Base-by-base conservation (phyloP, 1,140 invertebrate species). In the Calliphora vicina region DNA sequence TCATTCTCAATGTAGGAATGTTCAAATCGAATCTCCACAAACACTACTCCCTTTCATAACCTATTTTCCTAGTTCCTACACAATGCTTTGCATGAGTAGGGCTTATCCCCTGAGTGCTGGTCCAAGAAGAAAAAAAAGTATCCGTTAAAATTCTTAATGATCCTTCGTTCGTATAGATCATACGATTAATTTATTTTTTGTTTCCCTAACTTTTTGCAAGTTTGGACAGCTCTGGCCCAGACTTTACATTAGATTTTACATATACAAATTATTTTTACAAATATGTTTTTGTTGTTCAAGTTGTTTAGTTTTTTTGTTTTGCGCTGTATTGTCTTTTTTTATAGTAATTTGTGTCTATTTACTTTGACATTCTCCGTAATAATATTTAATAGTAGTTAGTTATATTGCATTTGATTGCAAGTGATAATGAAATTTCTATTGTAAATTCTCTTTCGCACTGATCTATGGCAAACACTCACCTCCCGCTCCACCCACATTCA, bases 341-440 rank as follows among this genome's bases (percentile, higher is more conserved):
- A 17, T n/a, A n/a, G 5, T n/a, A 35, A 35, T 35, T 35, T 35
- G 35, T 35, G 10, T 42, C 6, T 76, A 20, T 78, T 78, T 45
- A 25, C 20, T 78, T 78, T 45, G 29, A 13, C 45, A 50, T 50
- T 50, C 17, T 50, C 45, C 17, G 45, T 35, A 35, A 35, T 35
- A 35, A 35, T 35, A 35, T 35, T 35, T 35, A 35, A 35, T 35
- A 35, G 35, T 35, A 35, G 72, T 35, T n/a, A 35, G 8, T 74
- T 35, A 74, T 15, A 76, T 45, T 78, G 9, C 74, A 78, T 78
- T 78, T 78, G 74, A 78, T 78, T 78, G 74, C 74, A 78, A 45
- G n/a, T 78, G 74, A 78, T 78, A 78, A 78, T 43, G 74, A 23
- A 43, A 78, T 78, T 67, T 67, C n/a, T 67, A 67, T 67, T 57